These are phyloP conservation scores for Urocolius indicus DNA, from an alignment of 2,113 vertebrate genomes.

Conservation along the genomic window DNA sequence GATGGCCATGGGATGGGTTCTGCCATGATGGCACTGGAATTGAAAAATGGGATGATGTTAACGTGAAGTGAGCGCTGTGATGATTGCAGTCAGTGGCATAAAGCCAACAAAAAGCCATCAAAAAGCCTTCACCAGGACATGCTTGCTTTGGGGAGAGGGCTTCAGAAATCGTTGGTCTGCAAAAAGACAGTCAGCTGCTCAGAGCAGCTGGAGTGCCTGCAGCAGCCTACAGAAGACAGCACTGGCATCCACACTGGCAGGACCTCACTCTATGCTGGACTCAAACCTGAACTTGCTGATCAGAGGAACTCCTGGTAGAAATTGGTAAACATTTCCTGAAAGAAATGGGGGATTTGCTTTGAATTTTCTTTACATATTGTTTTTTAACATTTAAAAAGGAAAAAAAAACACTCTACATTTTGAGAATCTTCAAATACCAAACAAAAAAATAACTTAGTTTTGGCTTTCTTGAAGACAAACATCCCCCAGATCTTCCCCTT, in stretches of 20 bases:
- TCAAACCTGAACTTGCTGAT: not conserved
- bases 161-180: not conserved
- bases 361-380: not conserved
- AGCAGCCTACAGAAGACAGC: not conserved
- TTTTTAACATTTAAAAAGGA: no score
- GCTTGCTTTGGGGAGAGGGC: not conserved
- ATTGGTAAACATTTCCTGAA: not conserved
- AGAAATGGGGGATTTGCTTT: not conserved
- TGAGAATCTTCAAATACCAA: not conserved
- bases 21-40: not conserved
- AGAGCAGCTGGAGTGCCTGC: not conserved
- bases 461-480: not conserved
- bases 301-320: not conserved
- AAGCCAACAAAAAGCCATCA: not conserved
- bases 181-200: not conserved
- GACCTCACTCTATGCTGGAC: not conserved
- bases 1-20: not conserved
- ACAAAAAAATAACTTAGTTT: not conserved
- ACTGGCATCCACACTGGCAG: not conserved
- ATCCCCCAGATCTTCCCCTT: fast-evolving
- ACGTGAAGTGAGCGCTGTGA: not conserved
- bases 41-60: not conserved
- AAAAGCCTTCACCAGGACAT: not conserved
- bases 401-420: no score
- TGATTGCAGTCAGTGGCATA: not conserved